Percentiles rank a stretch among this genome's conserved stretches.
Conservation (phyloP, 2,113 vertebrate species). For the Alligator sinensis region DNA sequence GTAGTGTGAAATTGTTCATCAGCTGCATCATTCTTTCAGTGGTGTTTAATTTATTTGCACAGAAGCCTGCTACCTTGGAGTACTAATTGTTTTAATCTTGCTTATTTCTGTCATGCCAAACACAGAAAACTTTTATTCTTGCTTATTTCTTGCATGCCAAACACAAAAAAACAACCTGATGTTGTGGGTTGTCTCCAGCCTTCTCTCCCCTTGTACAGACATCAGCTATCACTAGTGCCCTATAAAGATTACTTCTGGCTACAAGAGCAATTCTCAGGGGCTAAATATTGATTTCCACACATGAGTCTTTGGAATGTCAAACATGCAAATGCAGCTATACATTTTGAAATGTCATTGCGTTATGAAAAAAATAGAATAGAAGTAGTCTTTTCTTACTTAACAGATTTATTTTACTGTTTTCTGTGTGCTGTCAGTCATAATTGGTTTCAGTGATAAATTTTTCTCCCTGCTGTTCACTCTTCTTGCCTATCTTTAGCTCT, state of each 20-base stretch:
- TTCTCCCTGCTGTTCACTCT: background rate
- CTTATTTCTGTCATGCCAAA: fast-evolving
- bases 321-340: no score
- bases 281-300: no score
- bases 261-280: no score
- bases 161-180: background rate
- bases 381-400: background rate
- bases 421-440: background rate
- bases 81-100: background rate
- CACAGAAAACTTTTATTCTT: background rate
- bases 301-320: no score
- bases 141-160: background rate
- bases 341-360: background rate
- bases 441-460: background rate
- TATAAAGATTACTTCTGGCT: background rate
- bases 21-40: background rate
- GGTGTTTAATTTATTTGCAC: background rate
- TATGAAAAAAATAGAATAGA: background rate
- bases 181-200: background rate
- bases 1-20: background rate
- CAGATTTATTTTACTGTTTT: background rate
- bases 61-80: background rate
- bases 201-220: background rate
- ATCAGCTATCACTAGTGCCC: background rate
- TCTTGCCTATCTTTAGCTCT: background rate